Base-by-base conservation (phyloP, 2,888 invertebrate species). In the Heliconius ismenius region DNA sequence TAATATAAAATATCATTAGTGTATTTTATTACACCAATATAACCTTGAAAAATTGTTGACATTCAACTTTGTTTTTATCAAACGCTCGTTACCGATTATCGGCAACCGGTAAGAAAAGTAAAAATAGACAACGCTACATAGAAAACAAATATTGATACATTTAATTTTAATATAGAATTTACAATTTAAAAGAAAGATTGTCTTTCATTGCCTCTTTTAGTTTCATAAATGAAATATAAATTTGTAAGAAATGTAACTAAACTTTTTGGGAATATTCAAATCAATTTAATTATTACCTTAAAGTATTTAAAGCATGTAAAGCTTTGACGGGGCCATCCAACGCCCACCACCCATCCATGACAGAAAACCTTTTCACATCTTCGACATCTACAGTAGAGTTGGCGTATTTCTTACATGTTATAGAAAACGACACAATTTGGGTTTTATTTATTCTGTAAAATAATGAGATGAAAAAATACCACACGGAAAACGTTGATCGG, bases 321-420 rank as follows among this genome's bases (percentile, higher is more conserved):
- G 39, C 65, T 67, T 67, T 67, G 13, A 13, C 24, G 39, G 65
- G 65, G 36, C 65, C 65, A 67, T 67, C 24, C 7, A 13, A 15
- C 7, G n/a, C 1, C 65, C 65, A 67, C 65, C 65, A 67, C 4
- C 0, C 13, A 21, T 67, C 24, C 65, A 39, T 39, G n/a, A 13
- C 24, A 24, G 65, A 67, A 39, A 67, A 67, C 24, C 39, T 67
- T 39, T 67, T 39, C 24, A 67, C 65, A 7, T 67, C 65, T 67
- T 67, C 24, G 39, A 39, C 13, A 24, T 67, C 65, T 24, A 67
- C 7, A 11, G 65, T 67, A 39, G 65, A 67, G n/a, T 67, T 39
- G 36, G 24, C 36, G 39, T 67, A 39, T 67, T 39, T 67, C 15
- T 67, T 67, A 67, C 13, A 21, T 39, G 39, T 67, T 13, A 67